phyloP scores from a whole-genome alignment of 2,113 vertebrate species.

The Oreochromis tanganicae region DNA sequence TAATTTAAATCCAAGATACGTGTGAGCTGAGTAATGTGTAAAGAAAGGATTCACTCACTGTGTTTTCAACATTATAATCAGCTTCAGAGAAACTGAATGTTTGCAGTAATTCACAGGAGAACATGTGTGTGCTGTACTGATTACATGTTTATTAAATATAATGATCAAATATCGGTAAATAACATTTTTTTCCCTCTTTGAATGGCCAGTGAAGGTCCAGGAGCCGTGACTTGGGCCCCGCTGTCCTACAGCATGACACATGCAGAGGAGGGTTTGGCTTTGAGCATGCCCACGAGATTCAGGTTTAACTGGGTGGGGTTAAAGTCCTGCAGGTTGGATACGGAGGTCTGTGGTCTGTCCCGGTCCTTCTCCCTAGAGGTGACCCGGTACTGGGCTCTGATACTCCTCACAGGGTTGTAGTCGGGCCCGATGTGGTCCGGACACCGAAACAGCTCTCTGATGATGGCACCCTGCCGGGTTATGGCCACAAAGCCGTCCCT shows the following conservation, averaged over 20 bases:
- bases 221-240: background rate
- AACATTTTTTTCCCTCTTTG: background rate
- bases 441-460: conserved; percentile 70
- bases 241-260: conserved; percentile 57
- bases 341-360: background rate
- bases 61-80: background rate
- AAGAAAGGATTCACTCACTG: background rate
- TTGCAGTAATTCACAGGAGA: background rate
- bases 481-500: conserved; percentile 71
- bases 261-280: conserved; percentile 53
- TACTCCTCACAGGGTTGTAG: conserved; percentile 69
- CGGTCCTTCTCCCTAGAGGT: conserved; percentile 48
- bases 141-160: background rate
- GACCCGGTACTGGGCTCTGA: conserved; percentile 61
- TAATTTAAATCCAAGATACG: background rate
- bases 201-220: fast-evolving
- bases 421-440: conserved; percentile 17
- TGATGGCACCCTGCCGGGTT: conserved; percentile 56
- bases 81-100: background rate
- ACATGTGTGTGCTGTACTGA: background rate
- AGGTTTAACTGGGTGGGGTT: conserved; percentile 62
- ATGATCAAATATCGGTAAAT: background rate
- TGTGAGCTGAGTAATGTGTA: background rate
- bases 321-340: conserved; percentile 8
- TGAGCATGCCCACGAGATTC: conserved; percentile 35